Evolutionary conservation across 2,797 vertebrate genomes (phyloP).

Genomic region (Cyclura pinguis): DNA sequence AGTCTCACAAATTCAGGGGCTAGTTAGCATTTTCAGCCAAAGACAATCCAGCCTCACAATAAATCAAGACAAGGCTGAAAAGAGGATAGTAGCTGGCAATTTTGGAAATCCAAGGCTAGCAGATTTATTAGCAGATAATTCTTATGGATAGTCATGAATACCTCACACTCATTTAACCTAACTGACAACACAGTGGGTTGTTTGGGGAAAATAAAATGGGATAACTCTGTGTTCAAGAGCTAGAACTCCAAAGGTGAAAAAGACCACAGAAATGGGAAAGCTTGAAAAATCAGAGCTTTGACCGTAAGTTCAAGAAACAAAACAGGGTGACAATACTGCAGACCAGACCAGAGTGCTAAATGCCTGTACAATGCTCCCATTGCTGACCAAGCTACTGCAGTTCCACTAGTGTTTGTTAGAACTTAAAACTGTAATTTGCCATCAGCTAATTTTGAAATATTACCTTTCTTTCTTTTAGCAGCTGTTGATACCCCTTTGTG

Average conservation of each 20-base stretch:
- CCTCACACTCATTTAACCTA: not conserved
- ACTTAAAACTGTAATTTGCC: not conserved
- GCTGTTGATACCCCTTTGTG: conserved; percentile 90
- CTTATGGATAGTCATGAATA: not conserved
- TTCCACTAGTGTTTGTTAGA: too few relatives aligned
- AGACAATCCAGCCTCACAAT: not conserved
- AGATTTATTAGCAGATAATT: not conserved
- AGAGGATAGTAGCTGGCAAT: not conserved
- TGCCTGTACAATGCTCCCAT: not conserved
- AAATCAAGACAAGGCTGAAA: not conserved
- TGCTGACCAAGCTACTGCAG: not conserved
- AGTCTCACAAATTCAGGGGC: not conserved
- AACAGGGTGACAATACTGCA: not conserved
- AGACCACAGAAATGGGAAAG: not conserved
- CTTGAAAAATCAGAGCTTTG: not conserved
- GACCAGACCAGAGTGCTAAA: not conserved
- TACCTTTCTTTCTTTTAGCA: conserved; percentile 95
- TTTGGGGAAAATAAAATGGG: not conserved
- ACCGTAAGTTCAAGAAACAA: not conserved
- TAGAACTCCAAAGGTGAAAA: not conserved
- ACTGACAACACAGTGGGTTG: not conserved
- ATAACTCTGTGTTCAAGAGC: not conserved
- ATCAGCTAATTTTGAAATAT: conserved; percentile 50
- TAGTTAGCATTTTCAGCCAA: not conserved
- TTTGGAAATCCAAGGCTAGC: not conserved